These are phyloP conservation scores for Diploscapter pachys DNA, from an alignment of 1,140 invertebrate species.

Conservation along the genomic window DNA sequence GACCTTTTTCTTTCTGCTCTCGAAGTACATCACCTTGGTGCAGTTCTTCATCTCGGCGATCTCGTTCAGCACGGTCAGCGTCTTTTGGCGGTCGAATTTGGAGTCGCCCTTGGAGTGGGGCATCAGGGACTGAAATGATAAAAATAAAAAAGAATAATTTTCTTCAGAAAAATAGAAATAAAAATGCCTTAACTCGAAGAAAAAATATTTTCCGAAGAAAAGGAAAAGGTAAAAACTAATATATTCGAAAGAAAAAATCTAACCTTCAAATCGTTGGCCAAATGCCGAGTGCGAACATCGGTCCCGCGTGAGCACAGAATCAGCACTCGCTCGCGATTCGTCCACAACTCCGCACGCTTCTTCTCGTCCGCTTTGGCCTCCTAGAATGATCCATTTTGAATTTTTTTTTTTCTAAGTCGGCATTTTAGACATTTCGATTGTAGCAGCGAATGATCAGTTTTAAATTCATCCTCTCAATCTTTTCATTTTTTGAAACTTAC, in stretches of 20 bases:
- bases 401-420: neutral
- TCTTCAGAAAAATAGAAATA: neutral
- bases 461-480: no score
- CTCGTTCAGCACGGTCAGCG: slow-evolving; percentile 68
- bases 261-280: slow-evolving; percentile 85
- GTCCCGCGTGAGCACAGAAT: slow-evolving; percentile 88
- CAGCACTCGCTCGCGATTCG: slow-evolving; percentile 84
- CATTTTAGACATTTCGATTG: no score
- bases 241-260: no score
- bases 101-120: slow-evolving; percentile 88
- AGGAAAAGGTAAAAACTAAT: no score
- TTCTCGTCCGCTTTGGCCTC: slow-evolving; percentile 6
- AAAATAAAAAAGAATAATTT: neutral
- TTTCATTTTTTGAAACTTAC: no score
- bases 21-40: slow-evolving; percentile 82
- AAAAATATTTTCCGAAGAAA: neutral
- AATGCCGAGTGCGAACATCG: slow-evolving; percentile 79
- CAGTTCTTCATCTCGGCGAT: slow-evolving; percentile 93
- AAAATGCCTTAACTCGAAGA: no score
- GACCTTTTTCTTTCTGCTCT: slow-evolving; percentile 69
- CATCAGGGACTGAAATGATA: slow-evolving; percentile 69
- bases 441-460: no score
- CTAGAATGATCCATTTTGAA: neutral
- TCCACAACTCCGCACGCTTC: slow-evolving; percentile 67
- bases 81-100: slow-evolving; percentile 69